Evolutionary conservation across 2,797 vertebrate species (phyloP).

Genomic region (Anguilla pacifica): DNA sequence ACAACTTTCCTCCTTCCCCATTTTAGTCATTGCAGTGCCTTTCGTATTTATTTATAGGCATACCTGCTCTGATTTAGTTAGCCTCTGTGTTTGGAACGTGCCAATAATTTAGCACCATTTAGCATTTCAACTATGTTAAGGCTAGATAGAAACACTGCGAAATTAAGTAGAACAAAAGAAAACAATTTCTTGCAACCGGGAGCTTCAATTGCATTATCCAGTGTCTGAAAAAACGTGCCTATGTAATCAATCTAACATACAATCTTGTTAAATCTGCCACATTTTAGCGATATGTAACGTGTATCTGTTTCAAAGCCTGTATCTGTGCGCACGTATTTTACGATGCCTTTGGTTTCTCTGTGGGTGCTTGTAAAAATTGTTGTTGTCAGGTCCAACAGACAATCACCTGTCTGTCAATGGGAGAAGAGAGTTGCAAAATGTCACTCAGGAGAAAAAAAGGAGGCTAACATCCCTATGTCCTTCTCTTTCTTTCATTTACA

Average conservation of each 20-base stretch:
- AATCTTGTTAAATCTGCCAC: neutral
- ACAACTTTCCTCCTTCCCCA: neutral
- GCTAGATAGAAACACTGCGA: neutral
- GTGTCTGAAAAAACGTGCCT: neutral
- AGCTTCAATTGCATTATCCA: neutral
- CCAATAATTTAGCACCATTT: too few species aligned
- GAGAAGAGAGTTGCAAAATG: neutral
- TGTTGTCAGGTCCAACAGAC: neutral
- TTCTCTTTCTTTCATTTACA: neutral
- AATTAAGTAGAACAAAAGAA: neutral
- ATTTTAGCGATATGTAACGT: neutral
- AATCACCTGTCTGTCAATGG: neutral
- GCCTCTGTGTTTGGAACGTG: neutral
- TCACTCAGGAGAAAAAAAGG: neutral
- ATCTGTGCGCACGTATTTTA: neutral
- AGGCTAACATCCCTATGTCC: neutral
- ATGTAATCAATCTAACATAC: neutral
- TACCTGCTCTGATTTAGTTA: neutral
- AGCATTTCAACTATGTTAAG: too few species aligned
- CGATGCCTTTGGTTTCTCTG: neutral
- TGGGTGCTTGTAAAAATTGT: neutral
- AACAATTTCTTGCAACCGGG: neutral
- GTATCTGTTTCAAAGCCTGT: neutral
- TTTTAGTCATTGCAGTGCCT: neutral
- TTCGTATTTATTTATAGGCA: neutral